Base-by-base conservation (phyloP, 2,113 vertebrate genomes). In the Hippocampus mohnikei region DNA sequence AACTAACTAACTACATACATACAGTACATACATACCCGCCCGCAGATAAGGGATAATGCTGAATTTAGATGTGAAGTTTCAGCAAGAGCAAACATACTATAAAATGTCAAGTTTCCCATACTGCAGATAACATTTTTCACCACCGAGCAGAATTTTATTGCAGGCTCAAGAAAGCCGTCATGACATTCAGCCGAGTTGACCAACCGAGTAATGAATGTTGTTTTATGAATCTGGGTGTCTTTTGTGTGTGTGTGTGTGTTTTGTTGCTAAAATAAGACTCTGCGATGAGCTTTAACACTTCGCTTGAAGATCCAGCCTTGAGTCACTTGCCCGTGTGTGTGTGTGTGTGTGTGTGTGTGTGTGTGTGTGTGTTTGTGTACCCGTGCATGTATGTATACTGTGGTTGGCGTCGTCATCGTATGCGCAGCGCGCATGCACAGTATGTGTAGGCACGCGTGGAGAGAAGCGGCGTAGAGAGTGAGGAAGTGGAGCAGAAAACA, bases 401-500 rank as follows among this genome's bases (percentile, higher is more conserved):
- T 55, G 1, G 7, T 59, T 63, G 67, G 64, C 0, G 3, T 55
- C 60, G 69, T 64, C 20, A 11, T 58, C 58, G 74, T 44, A 52
- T 48, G 33, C 44, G n/a, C 64, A 52, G 4, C 37, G 42, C 40
- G 61, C 40, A 15, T 42, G 62, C 41, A 62, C 48, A 29, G 41
- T 70, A 58, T 53, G 56, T 68, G 27, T 70, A 56, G 74, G 73
- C 63, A 50, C 52, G 33, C 64, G 63, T 81, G 40, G 53, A 41
- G 67, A 75, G 55, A 63, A 74, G 63, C 40, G 10, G 1, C 83
- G 81, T 71, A 83, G 71, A 73, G 75, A 61, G 73, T 60, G 13
- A 73, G 84, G 90, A 92, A 92, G 84, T 92, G 84, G 91, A 93
- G 91, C 90, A 91, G 91, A 92, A 92, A 84, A 87, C 63, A 81